A percentile compares a stretch with the other conserved stretches of the same genome.
Evolutionary conservation across 1,140 invertebrate species (phyloP).

Genomic region (Eciton burchellii): DNA sequence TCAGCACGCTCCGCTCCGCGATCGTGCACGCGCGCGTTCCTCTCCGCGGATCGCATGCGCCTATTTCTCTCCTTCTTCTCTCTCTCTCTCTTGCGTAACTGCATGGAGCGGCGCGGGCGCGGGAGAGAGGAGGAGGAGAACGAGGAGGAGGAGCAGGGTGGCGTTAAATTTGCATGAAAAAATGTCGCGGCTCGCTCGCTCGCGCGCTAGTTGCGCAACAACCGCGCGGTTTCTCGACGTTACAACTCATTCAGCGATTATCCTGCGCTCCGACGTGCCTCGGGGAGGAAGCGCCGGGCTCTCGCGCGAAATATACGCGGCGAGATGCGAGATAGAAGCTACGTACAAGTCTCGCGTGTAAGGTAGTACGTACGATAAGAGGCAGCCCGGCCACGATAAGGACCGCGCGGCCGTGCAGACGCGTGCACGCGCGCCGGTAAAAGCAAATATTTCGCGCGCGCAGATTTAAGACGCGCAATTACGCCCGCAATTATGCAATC

Average conservation of each 20-base stretch:
- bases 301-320: constrained; percentile 47
- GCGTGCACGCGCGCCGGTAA: constrained; percentile 40
- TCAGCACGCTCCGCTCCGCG: no score
- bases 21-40: constrained; percentile 1
- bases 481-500: constrained; percentile 50
- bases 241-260: constrained; percentile 60
- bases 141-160: no score
- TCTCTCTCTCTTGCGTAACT: constrained; percentile 51
- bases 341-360: constrained; percentile 33
- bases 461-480: constrained; percentile 52
- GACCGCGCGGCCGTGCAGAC: constrained; percentile 14
- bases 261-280: constrained; percentile 45
- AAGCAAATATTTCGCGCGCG: constrained; percentile 52
- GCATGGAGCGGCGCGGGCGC: neutral
- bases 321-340: constrained; percentile 57
- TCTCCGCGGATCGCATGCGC: constrained; percentile 27
- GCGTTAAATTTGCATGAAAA: constrained; percentile 61
- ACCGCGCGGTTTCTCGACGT: constrained; percentile 49
- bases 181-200: constrained; percentile 16
- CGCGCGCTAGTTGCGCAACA: constrained; percentile 44
- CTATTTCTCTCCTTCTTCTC: no score
- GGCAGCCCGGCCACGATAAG: constrained; percentile 25
- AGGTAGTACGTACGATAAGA: constrained; percentile 53
- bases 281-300: constrained; percentile 1
- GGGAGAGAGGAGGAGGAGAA: constrained; percentile 24